phyloP scores from a whole-genome alignment of 2,797 vertebrate species.

The Pangasius sanitwongsei region DNA sequence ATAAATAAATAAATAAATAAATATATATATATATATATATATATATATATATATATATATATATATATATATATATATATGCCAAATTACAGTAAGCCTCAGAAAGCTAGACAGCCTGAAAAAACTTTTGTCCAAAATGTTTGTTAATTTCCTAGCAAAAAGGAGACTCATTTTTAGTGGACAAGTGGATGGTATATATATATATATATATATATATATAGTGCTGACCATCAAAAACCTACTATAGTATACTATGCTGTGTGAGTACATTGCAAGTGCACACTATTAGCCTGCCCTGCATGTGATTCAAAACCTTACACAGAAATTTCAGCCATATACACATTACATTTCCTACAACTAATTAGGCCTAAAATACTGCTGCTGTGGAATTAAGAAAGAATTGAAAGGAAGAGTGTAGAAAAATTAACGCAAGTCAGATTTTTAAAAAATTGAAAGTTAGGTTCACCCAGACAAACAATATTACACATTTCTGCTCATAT shows the following conservation, averaged over 20 bases:
- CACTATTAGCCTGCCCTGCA: background rate
- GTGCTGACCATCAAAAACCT: background rate
- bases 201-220: no score
- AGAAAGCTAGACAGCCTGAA: no score
- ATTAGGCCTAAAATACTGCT: background rate
- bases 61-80: background rate
- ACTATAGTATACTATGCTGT: background rate
- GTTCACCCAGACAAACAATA: no score
- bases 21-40: background rate
- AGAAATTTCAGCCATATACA: background rate
- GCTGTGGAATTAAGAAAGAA: background rate
- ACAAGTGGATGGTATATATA: background rate
- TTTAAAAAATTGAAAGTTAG: background rate
- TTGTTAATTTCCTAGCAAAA: background rate
- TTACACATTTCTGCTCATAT: background rate
- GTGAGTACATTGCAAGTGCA: background rate
- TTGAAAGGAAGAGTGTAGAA: background rate
- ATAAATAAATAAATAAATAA: no score
- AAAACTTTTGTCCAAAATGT: background rate
- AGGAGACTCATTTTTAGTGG: background rate
- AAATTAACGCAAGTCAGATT: background rate
- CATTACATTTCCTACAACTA: background rate
- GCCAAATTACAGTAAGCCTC: background rate
- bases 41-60: background rate
- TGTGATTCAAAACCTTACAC: constrained; percentile 18